These are phyloP conservation scores for Ophthalmolycus amberensis DNA, from an alignment of 2,113 vertebrate genomes.

Conservation along the genomic window DNA sequence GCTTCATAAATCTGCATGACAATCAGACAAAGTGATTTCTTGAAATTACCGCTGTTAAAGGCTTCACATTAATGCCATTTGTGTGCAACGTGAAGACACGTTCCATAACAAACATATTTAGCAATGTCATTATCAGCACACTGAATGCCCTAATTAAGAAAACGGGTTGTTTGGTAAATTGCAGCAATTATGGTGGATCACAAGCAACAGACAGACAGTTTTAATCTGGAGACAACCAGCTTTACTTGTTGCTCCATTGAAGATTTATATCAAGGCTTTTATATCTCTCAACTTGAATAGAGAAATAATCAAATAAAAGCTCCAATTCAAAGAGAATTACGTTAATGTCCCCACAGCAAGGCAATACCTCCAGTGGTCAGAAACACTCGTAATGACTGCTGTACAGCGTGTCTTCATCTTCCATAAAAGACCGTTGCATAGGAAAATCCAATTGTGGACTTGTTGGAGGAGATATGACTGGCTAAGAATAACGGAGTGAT, in stretches of 20 bases:
- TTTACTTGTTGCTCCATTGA: constrained; percentile 13
- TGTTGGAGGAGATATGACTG: constrained; percentile 6
- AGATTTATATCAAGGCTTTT: constrained; percentile 13
- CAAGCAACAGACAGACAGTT: neutral
- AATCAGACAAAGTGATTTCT: constrained; percentile 9
- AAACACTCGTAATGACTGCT: neutral
- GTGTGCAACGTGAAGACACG: neutral
- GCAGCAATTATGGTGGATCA: neutral
- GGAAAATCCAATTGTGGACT: neutral
- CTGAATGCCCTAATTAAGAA: constrained; percentile 13
- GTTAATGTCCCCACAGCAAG: constrained; percentile 3
- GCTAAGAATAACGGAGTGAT: neutral
- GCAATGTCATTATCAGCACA: neutral
- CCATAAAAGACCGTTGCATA: constrained; percentile 16
- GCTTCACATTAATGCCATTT: neutral
- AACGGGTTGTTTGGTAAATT: constrained; percentile 3
- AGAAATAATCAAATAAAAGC: constrained; percentile 3
- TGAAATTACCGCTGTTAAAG: neutral
- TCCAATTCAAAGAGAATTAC: neutral
- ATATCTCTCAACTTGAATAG: constrained; percentile 10
- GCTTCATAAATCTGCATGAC: constrained; percentile 5
- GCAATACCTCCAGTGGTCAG: neutral
- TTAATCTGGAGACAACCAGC: neutral
- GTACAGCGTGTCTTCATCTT: neutral
- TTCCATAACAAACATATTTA: neutral